phyloP scores from a whole-genome alignment of 2,113 vertebrate genomes.

The Nycticorax nycticorax region DNA sequence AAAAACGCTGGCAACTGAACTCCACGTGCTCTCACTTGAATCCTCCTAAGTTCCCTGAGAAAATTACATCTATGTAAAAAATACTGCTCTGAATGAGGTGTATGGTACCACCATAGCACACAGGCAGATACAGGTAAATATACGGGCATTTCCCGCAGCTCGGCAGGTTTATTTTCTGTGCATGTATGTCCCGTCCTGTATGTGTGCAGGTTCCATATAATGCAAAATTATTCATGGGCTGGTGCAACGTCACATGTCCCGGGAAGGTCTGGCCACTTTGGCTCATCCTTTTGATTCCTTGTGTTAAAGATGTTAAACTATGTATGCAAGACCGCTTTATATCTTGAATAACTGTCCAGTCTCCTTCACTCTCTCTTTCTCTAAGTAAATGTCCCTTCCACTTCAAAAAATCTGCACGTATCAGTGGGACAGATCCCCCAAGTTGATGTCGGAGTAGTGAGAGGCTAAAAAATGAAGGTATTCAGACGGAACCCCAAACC shows the following conservation, averaged over 20 bases:
- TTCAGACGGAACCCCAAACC: background rate
- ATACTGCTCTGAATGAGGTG: background rate
- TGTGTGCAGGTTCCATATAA: background rate
- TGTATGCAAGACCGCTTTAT: background rate
- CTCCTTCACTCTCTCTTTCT: background rate
- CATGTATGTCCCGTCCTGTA: background rate
- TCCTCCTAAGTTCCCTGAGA: background rate
- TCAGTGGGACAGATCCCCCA: background rate
- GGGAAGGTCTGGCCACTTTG: background rate
- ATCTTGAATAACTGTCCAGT: background rate
- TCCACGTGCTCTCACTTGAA: background rate
- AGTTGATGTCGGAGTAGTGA: background rate
- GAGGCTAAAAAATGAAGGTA: background rate
- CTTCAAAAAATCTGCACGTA: accelerated
- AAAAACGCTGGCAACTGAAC: background rate
- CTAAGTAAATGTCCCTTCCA: background rate
- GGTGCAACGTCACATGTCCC: accelerated
- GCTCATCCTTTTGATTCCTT: background rate
- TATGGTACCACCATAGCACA: background rate
- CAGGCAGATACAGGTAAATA: background rate
- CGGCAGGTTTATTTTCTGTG: accelerated
- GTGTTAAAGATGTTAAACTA: background rate
- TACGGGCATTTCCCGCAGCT: background rate
- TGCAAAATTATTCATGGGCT: background rate
- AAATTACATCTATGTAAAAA: background rate